phyloP scores from a whole-genome alignment of 2,113 vertebrate species.

The Mungos mungo region DNA sequence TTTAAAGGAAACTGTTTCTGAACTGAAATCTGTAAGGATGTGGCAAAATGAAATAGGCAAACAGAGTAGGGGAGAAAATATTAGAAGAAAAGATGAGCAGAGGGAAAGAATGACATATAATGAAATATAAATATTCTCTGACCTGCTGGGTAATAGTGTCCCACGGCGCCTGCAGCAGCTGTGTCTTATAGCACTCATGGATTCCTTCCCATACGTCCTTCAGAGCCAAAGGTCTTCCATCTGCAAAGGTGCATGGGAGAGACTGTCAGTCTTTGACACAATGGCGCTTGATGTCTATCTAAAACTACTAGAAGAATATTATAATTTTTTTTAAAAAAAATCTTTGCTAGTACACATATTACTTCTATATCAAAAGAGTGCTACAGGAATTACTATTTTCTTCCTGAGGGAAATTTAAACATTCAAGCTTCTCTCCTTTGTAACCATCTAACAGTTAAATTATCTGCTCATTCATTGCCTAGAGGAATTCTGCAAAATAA shows the following conservation, averaged over 20 bases:
- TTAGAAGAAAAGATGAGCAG: background rate
- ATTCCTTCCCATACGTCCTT: conserved; percentile 92
- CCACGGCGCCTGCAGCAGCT: conserved; percentile 89
- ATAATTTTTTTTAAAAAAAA: background rate
- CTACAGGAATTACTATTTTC: background rate
- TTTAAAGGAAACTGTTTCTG: background rate
- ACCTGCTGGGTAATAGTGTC: conserved; percentile 95
- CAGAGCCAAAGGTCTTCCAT: conserved; percentile 91
- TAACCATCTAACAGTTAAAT: conserved; percentile 10
- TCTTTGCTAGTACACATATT: background rate
- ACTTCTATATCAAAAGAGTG: background rate
- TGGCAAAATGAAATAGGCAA: background rate
- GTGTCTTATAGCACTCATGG: conserved; percentile 88
- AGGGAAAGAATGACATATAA: background rate
- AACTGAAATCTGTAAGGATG: background rate
- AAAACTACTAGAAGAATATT: conserved; percentile 18
- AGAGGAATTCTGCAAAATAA: conserved; percentile 41
- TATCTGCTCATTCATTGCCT: conserved; percentile 15
- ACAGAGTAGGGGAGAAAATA: background rate
- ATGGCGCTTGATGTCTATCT: background rate
- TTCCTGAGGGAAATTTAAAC: conserved; percentile 34
- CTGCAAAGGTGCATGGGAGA: conserved; percentile 83
- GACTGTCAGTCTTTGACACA: background rate
- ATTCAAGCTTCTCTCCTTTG: conserved; percentile 25
- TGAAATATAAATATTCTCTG: conserved; percentile 46